phyloP scores from a whole-genome alignment of 1,140 invertebrate genomes.

The Bathynomus jamesi region DNA sequence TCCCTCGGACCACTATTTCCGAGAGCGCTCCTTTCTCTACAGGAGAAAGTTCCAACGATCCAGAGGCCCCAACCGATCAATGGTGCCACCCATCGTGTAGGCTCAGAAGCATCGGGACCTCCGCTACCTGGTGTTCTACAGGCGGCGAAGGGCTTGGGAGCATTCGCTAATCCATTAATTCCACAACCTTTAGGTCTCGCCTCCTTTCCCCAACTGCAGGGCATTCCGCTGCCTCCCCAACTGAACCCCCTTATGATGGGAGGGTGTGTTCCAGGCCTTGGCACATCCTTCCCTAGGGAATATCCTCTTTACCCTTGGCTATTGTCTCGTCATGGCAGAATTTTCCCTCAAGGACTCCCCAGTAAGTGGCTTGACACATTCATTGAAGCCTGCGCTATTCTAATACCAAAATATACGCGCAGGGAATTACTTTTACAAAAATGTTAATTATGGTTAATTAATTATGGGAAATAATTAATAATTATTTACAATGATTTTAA shows the following conservation, averaged over 20 bases:
- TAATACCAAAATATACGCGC: no score
- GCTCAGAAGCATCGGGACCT: constrained; percentile 40
- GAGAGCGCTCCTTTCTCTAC: constrained; percentile 27
- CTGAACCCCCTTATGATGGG: constrained; percentile 31
- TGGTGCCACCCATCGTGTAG: constrained; percentile 22
- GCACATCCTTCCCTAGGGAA: constrained; percentile 11
- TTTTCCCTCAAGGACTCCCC: constrained; percentile 57
- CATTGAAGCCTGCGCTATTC: no score
- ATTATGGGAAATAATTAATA: no score
- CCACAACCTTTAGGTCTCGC: constrained; percentile 28
- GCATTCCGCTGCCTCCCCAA: constrained; percentile 34
- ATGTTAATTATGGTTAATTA: no score
- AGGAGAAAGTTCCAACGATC: constrained; percentile 22
- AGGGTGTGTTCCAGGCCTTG: constrained; percentile 16
- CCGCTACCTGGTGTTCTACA: constrained; percentile 39
- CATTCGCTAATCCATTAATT: constrained; percentile 22
- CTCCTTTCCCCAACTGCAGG: constrained; percentile 37
- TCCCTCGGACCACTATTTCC: constrained; percentile 23
- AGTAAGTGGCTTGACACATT: constrained; percentile 12
- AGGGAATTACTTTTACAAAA: no score
- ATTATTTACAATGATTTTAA: neutral
- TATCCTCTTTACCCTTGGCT: constrained; percentile 86
- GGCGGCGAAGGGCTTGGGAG: constrained; percentile 26
- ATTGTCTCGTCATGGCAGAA: constrained; percentile 72
- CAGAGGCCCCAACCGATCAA: constrained; percentile 34